phyloP scores from a whole-genome alignment of 2,888 invertebrate species.

The Sclerodermus sp. region DNA sequence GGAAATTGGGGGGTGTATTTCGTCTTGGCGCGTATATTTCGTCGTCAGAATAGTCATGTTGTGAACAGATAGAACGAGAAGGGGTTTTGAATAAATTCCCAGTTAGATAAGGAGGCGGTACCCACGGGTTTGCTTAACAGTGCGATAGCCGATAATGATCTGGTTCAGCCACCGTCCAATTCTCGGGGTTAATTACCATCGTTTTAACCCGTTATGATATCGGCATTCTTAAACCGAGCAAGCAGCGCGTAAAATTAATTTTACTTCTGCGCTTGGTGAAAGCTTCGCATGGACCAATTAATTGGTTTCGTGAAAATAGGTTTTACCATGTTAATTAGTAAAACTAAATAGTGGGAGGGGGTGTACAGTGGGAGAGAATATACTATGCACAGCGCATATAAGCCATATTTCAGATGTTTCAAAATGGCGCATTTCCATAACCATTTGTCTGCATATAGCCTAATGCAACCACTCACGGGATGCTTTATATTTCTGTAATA shows the following conservation, averaged over 20 bases:
- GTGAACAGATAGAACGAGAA: constrained; percentile 34
- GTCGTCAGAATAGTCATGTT: constrained; percentile 37
- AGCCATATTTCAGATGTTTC: no score
- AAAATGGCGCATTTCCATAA: no score
- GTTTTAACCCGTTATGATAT: constrained; percentile 39
- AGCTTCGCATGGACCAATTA: no score
- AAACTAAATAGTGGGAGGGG: no score
- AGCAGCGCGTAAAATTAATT: constrained; percentile 26
- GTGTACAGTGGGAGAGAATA: no score
- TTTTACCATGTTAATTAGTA: no score
- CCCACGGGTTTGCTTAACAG: constrained; percentile 37
- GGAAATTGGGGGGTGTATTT: background rate
- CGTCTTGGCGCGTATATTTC: background rate
- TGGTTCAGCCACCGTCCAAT: constrained; percentile 42
- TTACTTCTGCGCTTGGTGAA: constrained; percentile 3
- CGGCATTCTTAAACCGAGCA: constrained; percentile 21
- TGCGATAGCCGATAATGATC: constrained; percentile 46
- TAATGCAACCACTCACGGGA: no score
- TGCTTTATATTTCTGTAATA: no score
- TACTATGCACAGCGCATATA: no score
- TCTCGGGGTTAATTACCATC: constrained; percentile 48
- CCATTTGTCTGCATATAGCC: no score
- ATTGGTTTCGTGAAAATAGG: no score
- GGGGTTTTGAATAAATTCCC: constrained; percentile 45
- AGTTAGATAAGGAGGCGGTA: constrained; percentile 39